Evolutionary conservation across 2,113 vertebrate species (phyloP), one percentile per base, ranked within the genome.

Genomic region (Neotragus pygmaeus): DNA sequence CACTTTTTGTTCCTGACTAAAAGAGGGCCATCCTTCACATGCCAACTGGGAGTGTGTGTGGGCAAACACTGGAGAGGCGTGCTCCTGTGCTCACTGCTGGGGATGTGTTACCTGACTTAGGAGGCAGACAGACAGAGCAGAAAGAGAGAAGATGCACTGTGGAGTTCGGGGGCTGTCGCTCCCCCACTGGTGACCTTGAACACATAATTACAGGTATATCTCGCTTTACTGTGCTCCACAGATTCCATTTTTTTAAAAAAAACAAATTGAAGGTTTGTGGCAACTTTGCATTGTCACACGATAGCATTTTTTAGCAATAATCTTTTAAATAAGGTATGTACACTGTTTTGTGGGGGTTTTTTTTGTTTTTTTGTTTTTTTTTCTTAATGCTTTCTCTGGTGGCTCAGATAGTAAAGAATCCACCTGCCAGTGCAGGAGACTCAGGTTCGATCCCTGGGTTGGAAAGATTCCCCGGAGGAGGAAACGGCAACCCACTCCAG

Each of bases 101-200:
- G 0, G 66, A 92, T 13, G 6, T 19, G 2, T 3, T 12, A 16
- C 3, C 91, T 36, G 43, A 66, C 83, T 55, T 7, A 15, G 36
- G 0, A 39, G 88, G 28, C 2, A 43, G 57, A 2, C 4, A 12
- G 60, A 36, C 1, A 27, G 47, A 25, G 23, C 33, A 33, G 51
- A n/a, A n/a, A 28, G 47, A 17, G 5, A 21, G 25, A 27, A 51
- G 28, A 23, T 0, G 64, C 3, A 13, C 27, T 5, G 2, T 28
- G 66, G 17, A 2, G 64, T 7, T 14, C 66, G 17, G 87, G 27
- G 0, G 3, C 23, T 55, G 62, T 49, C 16, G 21, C 33, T 93
- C 43, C 33, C 28, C 70, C 57, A 5, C 6, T 10, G n/a, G 21
- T 2, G 75, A 30, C 43, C 75, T 17, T 25, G 39, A 90, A 39